Evolutionary conservation across 1,140 invertebrate genomes (phyloP).

Genomic region (Bombus vancouverensis): DNA sequence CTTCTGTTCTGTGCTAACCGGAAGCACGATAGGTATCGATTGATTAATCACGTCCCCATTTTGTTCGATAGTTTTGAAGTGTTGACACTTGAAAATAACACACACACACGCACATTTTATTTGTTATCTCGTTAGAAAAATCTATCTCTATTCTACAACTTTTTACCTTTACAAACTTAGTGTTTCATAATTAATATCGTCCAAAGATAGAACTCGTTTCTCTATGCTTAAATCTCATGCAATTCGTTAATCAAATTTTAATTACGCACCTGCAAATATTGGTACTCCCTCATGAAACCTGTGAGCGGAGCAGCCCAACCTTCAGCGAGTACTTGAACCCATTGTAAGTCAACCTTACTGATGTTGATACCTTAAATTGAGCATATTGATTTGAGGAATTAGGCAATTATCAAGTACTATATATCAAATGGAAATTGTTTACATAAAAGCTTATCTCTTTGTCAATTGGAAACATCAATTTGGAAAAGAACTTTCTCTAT

Average conservation of each 20-base stretch:
- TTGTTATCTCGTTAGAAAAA: not conserved
- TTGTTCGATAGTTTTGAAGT: constrained; percentile 17
- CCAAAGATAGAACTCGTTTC: too few species aligned
- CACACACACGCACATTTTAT: not conserved
- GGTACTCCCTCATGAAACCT: constrained; percentile 98
- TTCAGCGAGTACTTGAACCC: constrained; percentile 97
- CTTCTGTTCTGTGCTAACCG: constrained; percentile 90
- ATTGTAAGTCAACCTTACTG: constrained; percentile 94
- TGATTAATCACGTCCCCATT: constrained; percentile 87
- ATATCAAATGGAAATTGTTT: too few species aligned
- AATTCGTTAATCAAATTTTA: too few species aligned
- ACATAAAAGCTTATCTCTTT: not conserved
- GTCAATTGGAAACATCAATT: too few species aligned
- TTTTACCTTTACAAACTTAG: too few species aligned
- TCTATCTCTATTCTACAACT: not conserved
- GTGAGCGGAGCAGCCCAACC: constrained; percentile 97
- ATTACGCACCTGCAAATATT: constrained; percentile 88
- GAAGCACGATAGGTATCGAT: constrained; percentile 97
- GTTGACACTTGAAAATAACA: constrained; percentile 24
- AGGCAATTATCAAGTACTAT: too few species aligned
- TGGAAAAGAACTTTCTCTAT: not conserved
- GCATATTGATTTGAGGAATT: not conserved
- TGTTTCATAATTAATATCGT: too few species aligned
- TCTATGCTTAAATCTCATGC: too few species aligned
- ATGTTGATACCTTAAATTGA: constrained; percentile 85